These are phyloP conservation scores for Dioctria linearis DNA, from an alignment of 2,888 invertebrate genomes.

Conservation along the genomic window DNA sequence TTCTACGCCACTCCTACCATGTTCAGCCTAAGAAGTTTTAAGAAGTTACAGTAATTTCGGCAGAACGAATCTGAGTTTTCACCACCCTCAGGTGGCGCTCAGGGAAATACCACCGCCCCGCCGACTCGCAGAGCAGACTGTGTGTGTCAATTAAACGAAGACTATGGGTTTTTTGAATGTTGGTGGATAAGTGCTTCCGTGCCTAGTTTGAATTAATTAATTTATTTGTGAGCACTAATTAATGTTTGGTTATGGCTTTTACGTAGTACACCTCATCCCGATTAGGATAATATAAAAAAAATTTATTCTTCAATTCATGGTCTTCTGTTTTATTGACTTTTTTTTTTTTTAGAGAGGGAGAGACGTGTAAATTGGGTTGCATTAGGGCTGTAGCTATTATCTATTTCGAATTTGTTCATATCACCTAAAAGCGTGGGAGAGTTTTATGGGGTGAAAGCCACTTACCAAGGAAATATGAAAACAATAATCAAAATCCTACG, in stretches of 20 bases:
- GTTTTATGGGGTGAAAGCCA: slow-evolving; percentile 6
- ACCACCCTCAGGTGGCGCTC: slow-evolving; percentile 5
- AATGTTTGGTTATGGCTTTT: too few species aligned
- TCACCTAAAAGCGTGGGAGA: too few species aligned
- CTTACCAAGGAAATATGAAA: slow-evolving; percentile 31
- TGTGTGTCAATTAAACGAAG: slow-evolving; percentile 8
- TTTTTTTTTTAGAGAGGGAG: too few species aligned
- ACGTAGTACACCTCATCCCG: too few species aligned
- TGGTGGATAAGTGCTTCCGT: too few species aligned
- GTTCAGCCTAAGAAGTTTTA: slow-evolving; percentile 4
- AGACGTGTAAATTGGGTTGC: too few species aligned
- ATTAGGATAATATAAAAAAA: too few species aligned
- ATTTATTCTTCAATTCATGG: too few species aligned
- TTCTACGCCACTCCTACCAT: neutral
- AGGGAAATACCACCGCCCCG: too few species aligned
- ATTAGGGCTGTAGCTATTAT: neutral
- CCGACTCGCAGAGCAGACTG: neutral
- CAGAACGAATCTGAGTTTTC: neutral
- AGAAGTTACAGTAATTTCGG: neutral
- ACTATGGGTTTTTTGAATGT: neutral
- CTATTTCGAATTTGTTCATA: slow-evolving; percentile 7
- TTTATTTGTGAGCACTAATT: too few species aligned
- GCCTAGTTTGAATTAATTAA: too few species aligned
- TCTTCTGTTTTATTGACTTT: too few species aligned
- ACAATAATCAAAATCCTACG: slow-evolving; percentile 31